Percentiles rank a stretch among this genome's conserved stretches.
Evolutionary conservation across 2,113 vertebrate species (phyloP).

Genomic region (Nycticorax nycticorax): DNA sequence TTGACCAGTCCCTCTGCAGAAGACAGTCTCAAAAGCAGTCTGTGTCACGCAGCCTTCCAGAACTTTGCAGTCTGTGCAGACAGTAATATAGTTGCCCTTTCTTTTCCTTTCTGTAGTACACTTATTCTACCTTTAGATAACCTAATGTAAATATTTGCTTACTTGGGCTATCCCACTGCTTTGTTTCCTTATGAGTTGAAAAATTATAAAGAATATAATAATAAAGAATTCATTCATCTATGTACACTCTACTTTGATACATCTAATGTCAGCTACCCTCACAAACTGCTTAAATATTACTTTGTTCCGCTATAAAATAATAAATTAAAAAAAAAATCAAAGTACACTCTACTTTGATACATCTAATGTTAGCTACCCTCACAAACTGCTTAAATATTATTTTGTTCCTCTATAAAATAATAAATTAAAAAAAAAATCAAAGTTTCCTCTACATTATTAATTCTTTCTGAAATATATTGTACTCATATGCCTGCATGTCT

Average conservation of each 20-base stretch:
- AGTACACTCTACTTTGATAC: neutral
- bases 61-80: neutral
- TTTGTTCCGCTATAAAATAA: neutral
- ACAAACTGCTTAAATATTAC: neutral
- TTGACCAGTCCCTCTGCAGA: neutral
- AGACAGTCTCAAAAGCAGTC: neutral
- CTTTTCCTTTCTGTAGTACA: neutral
- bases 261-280: neutral
- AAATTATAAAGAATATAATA: neutral
- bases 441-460: neutral
- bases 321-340: neutral
- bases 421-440: neutral
- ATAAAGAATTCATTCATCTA: neutral
- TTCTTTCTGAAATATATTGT: neutral
- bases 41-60: neutral
- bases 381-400: neutral
- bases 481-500: neutral
- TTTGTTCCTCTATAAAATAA: neutral
- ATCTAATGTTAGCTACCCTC: neutral
- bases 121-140: neutral
- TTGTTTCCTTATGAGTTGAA: neutral
- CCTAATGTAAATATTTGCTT: neutral
- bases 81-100: neutral
- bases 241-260: neutral
- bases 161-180: neutral